Evolutionary conservation across 2,797 vertebrate species (phyloP).

Genomic region (Spatula versicolor): DNA sequence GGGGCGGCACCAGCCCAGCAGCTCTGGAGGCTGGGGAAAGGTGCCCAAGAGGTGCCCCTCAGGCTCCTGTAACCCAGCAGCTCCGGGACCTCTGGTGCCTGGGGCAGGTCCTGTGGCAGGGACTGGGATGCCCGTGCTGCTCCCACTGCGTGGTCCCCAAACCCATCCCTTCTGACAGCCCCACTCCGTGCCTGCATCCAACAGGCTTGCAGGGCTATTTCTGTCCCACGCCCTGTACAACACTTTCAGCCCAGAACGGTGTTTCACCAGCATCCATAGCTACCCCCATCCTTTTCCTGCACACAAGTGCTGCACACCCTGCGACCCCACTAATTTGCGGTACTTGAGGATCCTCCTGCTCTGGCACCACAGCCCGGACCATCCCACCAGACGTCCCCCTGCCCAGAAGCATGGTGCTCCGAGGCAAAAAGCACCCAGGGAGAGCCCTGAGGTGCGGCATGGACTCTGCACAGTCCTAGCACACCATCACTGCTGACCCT

Average conservation of each 20-base stretch:
- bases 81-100: background rate
- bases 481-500: fast-evolving
- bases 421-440: too few relatives aligned
- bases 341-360: too few relatives aligned
- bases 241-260: background rate
- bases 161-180: background rate
- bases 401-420: background rate
- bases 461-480: background rate
- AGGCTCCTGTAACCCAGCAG: background rate
- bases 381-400: background rate
- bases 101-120: background rate
- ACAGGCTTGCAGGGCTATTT: background rate
- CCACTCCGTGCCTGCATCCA: fast-evolving
- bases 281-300: background rate
- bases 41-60: background rate
- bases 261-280: background rate
- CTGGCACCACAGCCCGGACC: background rate
- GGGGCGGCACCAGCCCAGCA: background rate
- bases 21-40: fast-evolving
- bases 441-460: background rate
- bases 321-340: background rate
- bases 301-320: background rate
- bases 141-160: background rate
- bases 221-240: background rate
- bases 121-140: background rate